Evolutionary conservation across 2,797 vertebrate species (phyloP).

Genomic region (Cyclopterus lumpus): DNA sequence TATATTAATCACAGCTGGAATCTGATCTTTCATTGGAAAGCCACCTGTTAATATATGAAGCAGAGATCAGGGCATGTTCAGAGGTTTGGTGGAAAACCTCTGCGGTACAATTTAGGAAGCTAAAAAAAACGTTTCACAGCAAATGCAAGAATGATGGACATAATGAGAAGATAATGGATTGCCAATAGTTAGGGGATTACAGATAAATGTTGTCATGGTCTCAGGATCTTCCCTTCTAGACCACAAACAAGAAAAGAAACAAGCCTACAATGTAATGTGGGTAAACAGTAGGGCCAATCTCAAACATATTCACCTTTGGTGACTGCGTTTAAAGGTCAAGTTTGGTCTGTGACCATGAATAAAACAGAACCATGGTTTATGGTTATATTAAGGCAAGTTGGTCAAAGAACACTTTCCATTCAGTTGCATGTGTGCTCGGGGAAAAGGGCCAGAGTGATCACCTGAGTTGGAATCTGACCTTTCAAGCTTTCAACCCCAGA

Average conservation of each 20-base stretch:
- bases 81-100: slow-evolving; percentile 27
- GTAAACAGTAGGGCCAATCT: slow-evolving; percentile 7
- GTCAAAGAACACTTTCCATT: slow-evolving; percentile 16
- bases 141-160: slow-evolving; percentile 35
- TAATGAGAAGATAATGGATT: slow-evolving; percentile 22
- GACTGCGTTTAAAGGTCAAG: slow-evolving; percentile 37
- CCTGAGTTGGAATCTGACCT: slow-evolving; percentile 60
- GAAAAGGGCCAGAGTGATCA: slow-evolving; percentile 22
- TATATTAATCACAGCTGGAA: slow-evolving; percentile 27
- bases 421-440: slow-evolving; percentile 4
- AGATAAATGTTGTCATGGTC: neutral
- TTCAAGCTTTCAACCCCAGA: slow-evolving; percentile 41
- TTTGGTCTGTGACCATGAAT: slow-evolving; percentile 54
- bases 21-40: too few species aligned
- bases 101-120: slow-evolving; percentile 32
- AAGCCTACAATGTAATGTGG: neutral
- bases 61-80: too few species aligned
- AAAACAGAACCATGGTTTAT: slow-evolving; percentile 26
- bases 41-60: too few species aligned
- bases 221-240: neutral
- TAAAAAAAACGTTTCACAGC: slow-evolving; percentile 31
- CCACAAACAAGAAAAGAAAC: neutral
- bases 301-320: slow-evolving; percentile 4
- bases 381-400: slow-evolving; percentile 34
- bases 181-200: neutral